Percentiles rank a stretch among this genome's conserved stretches.
Evolutionary conservation across 2,888 invertebrate species (phyloP).

Genomic region (Eristalis tenax): DNA sequence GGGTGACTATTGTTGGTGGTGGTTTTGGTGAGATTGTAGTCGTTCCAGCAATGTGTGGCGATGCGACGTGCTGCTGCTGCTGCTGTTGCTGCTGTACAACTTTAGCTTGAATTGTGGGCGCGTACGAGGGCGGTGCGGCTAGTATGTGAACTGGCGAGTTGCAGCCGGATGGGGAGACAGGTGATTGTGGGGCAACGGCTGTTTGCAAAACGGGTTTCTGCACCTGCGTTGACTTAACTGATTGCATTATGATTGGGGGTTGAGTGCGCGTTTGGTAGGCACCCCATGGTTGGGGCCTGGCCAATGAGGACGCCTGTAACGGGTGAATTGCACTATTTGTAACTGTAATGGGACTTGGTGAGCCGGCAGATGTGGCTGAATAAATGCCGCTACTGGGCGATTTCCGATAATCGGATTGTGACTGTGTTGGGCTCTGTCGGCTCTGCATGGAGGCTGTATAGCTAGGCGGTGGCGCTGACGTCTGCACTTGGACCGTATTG

Average conservation of each 20-base stretch:
- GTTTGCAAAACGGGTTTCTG: conserved; percentile 97
- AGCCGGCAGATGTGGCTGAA: conserved; percentile 91
- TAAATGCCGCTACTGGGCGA: conserved; percentile 94
- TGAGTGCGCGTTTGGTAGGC: conserved; percentile 93
- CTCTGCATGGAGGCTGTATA: conserved; percentile 93
- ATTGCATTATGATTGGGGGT: conserved; percentile 97
- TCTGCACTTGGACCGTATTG: conserved; percentile 83
- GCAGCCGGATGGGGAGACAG: conserved; percentile 83
- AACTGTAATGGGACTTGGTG: conserved; percentile 91
- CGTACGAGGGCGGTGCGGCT: conserved; percentile 91
- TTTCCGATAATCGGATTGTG: conserved; percentile 89
- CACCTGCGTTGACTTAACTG: conserved; percentile 96
- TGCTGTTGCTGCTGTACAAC: conserved; percentile 80
- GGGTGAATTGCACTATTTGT: conserved; percentile 83
- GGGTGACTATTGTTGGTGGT: conserved; percentile 75
- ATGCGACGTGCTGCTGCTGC: conserved; percentile 80
- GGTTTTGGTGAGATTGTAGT: conserved; percentile 81
- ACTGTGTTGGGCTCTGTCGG: conserved; percentile 92
- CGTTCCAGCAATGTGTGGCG: conserved; percentile 81
- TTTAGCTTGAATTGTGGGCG: conserved; percentile 86
- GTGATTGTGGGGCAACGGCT: conserved; percentile 94
- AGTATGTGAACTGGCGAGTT: conserved; percentile 80
- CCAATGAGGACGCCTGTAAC: conserved; percentile 82
- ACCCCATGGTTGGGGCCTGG: conserved; percentile 91
- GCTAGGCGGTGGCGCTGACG: conserved; percentile 85